Conservation (phyloP, 2,888 invertebrate species). For the Drosophila anomelani region DNA sequence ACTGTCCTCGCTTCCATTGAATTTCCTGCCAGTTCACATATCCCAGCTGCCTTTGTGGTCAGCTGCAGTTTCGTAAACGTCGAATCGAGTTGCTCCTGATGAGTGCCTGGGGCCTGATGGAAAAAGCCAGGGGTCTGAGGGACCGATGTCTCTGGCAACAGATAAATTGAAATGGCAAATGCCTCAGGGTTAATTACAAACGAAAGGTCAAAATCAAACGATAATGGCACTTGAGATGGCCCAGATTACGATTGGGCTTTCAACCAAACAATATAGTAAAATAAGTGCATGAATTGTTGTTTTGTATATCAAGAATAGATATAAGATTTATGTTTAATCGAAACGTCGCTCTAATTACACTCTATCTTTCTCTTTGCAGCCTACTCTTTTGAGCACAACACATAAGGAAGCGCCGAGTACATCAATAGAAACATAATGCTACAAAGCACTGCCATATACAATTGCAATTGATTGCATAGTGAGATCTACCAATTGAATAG, state of each 20-base stretch:
- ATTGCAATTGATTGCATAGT: constrained; percentile 45
- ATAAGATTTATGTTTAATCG: background rate
- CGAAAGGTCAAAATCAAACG: constrained; percentile 10
- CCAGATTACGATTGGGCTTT: background rate
- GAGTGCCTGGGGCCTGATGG: constrained; percentile 17
- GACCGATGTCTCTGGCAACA: background rate
- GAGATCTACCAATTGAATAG: constrained; percentile 46
- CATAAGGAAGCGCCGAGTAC: constrained; percentile 50
- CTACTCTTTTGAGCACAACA: constrained; percentile 46
- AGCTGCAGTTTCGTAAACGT: constrained; percentile 27
- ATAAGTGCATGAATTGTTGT: background rate
- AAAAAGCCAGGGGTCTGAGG: background rate
- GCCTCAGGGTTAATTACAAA: constrained; percentile 20
- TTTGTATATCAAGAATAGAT: background rate
- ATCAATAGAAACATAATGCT: constrained; percentile 68
- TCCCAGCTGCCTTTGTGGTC: constrained; percentile 28
- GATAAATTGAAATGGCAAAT: constrained; percentile 31
- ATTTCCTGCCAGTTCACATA: background rate
- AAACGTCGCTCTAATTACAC: background rate
- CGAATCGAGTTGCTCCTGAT: constrained; percentile 13
- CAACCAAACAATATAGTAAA: too few relatives aligned
- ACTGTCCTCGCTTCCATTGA: background rate
- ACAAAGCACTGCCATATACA: constrained; percentile 77
- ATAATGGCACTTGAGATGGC: constrained; percentile 7
- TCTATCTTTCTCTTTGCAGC: constrained; percentile 48